Evolutionary conservation across 2,797 vertebrate species (phyloP).

Genomic region (Gephyroberyx darwinii): DNA sequence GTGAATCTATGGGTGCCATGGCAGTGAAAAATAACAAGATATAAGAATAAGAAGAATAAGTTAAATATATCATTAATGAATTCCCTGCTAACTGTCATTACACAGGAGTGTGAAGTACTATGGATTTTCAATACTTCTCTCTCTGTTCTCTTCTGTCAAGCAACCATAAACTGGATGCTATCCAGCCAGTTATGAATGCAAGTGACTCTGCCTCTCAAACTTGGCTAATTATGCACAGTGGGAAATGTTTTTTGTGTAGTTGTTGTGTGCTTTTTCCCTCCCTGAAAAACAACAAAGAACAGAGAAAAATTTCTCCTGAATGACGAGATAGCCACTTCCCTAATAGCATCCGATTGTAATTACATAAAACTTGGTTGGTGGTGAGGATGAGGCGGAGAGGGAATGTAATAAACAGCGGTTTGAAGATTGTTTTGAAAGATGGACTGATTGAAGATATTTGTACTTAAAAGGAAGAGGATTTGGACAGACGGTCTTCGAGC

Average conservation of each 20-base stretch:
- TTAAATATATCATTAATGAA: conserved; percentile 54
- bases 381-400: background rate
- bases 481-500: background rate
- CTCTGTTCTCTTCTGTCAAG: conserved; percentile 32
- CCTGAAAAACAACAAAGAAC: conserved; percentile 27
- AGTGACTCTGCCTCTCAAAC: conserved; percentile 46
- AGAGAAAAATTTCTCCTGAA: conserved; percentile 27
- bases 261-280: conserved; percentile 19
- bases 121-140: conserved; percentile 40
- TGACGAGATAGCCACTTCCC: conserved; percentile 20
- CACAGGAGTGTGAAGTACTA: conserved; percentile 22
- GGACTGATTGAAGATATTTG: conserved; percentile 3
- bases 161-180: conserved; percentile 38
- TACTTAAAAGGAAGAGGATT: conserved; percentile 9
- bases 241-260: conserved; percentile 43
- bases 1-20: conserved; percentile 6
- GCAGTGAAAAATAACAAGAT: conserved; percentile 36
- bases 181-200: conserved; percentile 54
- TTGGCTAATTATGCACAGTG: conserved; percentile 67
- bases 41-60: no score
- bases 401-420: background rate
- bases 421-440: conserved; percentile 18
- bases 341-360: conserved; percentile 20
- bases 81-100: conserved; percentile 33
- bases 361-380: background rate